A percentile compares a stretch with the other conserved stretches of the same genome.
These are phyloP conservation scores for Heliconius aoede DNA, from an alignment of 2,888 invertebrate genomes.

Conservation along the genomic window DNA sequence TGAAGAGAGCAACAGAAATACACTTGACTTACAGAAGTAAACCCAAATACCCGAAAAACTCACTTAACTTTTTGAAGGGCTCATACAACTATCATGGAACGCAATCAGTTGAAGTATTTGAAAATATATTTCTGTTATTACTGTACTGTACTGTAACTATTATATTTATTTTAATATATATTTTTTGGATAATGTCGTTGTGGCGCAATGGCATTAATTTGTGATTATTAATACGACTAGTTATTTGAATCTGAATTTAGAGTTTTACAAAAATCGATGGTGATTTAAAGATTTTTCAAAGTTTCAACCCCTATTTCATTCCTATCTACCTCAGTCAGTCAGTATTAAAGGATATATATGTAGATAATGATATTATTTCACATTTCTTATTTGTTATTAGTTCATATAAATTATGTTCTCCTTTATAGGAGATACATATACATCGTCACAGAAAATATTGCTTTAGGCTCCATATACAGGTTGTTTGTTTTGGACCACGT, in stretches of 20 bases:
- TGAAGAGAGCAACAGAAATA: constrained; percentile 27
- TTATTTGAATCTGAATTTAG: no score
- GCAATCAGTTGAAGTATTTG: constrained; percentile 24
- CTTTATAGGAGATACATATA: no score
- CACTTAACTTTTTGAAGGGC: constrained; percentile 24
- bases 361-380: neutral
- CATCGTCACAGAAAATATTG: constrained; percentile 24
- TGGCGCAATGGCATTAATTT: no score
- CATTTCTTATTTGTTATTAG: neutral
- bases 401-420: neutral
- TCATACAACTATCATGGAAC: constrained; percentile 16
- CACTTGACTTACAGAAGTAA: constrained; percentile 11
- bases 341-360: no score
- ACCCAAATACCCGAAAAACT: constrained; percentile 4
- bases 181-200: neutral
- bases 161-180: no score
- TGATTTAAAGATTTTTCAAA: no score
- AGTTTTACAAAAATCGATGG: no score
- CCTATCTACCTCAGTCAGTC: no score
- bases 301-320: no score
- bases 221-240: no score
- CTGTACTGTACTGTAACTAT: neutral
- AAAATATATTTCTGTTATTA: constrained; percentile 4
- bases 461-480: constrained; percentile 33
- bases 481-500: constrained; percentile 29